Evolutionary conservation across 2,113 vertebrate species (phyloP).

Genomic region (Notiomystis cincta): DNA sequence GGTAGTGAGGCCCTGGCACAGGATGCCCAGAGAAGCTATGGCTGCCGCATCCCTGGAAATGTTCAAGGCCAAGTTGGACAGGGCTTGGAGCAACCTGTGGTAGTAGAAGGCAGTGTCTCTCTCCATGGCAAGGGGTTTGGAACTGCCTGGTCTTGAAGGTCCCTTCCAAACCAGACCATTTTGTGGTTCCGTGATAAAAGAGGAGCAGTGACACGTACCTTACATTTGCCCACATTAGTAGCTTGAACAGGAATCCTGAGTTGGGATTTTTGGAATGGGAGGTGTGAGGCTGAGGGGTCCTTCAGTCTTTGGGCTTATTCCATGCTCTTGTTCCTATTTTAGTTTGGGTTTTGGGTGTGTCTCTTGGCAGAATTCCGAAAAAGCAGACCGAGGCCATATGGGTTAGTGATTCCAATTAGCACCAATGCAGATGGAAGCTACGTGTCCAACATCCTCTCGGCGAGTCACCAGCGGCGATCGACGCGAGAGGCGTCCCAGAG

Average conservation of each 20-base stretch:
- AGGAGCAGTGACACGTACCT: accelerated
- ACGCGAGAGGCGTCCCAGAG: constrained; percentile 69
- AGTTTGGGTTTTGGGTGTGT: background rate
- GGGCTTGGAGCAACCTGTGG: background rate
- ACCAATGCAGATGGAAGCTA: constrained; percentile 86
- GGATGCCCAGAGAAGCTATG: background rate
- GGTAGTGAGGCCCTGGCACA: background rate
- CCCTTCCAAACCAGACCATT: background rate
- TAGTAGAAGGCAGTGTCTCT: background rate
- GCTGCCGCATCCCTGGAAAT: background rate
- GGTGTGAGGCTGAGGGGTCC: accelerated
- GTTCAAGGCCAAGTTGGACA: accelerated
- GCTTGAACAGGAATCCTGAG: background rate
- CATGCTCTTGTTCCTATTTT: background rate
- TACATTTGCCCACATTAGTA: accelerated
- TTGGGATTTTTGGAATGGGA: background rate
- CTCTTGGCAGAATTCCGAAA: constrained; percentile 69
- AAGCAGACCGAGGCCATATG: constrained; percentile 79
- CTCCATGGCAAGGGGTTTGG: background rate
- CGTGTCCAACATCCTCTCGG: constrained; percentile 86
- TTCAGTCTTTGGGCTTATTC: background rate
- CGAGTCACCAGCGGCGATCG: constrained; percentile 81
- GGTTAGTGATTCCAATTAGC: constrained; percentile 87
- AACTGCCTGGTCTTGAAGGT: background rate
- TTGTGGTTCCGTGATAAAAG: background rate